Evolutionary conservation across 2,797 vertebrate species (phyloP), one percentile per base, ranked within the genome.

Genomic region (Eidolon dupreanum): DNA sequence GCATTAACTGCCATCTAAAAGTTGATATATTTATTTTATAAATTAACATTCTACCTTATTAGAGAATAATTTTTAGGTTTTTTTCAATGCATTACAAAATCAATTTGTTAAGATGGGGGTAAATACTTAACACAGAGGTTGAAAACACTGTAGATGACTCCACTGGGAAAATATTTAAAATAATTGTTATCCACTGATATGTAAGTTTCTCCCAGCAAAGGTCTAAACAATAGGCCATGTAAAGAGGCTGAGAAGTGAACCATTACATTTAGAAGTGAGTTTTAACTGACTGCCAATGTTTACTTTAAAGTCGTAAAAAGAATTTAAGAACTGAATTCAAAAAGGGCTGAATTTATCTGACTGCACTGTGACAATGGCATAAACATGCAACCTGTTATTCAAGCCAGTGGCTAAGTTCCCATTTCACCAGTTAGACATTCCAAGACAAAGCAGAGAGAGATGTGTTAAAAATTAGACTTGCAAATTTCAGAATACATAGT

Each of bases 401-500:
- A 73, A 43, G 66, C 81, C 90, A 57, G 78, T 17, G 78, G 8
- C 15, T 49, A 96, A 63, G 49, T 74, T 86, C 2, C 0, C 31
- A 71, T 78, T 61, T 94, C 77, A 97, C 7, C 17, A 97, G 74
- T 85, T 55, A 97, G 96, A 95, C 59, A 73, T 41, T 94, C 89
- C 59, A 89, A 84, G 93, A 97, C 94, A 97, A 95, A 66, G 93
- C 90, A 94, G 77, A 97, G 95, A 74, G 88, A 98, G 78, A 83
- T 75, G 88, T 93, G 85, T 92, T 97, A 94, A 98, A 97, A 59
- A 98, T 98, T 97, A 98, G 97, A 98, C 85, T 98, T 98, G 93
- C 96, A 98, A 96, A 98, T 98, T 94, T 98, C 86, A 81, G 94
- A 98, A 93, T 98, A 97, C 66, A 96, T 98, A 91, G 93, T 98